Conservation (phyloP, 2,113 vertebrate species). For the Haliaeetus leucogaster region DNA sequence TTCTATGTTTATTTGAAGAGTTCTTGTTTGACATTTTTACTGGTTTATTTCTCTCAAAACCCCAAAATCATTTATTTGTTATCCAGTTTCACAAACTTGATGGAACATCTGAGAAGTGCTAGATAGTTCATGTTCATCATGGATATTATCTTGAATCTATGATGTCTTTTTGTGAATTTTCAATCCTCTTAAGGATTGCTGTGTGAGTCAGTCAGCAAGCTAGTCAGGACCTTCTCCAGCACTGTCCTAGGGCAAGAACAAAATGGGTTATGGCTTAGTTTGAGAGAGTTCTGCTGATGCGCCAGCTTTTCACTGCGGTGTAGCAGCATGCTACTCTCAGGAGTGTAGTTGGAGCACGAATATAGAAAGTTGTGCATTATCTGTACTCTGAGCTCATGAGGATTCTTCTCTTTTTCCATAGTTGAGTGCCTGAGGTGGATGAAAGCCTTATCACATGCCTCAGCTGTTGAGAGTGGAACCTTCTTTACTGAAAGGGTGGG, state of each 20-base stretch:
- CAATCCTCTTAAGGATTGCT: not conserved
- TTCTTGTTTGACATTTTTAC: not conserved
- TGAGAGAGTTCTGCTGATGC: not conserved
- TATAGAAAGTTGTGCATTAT: not conserved
- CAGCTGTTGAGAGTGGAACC: not conserved
- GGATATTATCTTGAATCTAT: not conserved
- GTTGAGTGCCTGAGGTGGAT: not conserved
- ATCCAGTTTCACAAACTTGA: not conserved
- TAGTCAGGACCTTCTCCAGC: not conserved
- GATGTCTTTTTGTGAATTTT: not conserved
- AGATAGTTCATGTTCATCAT: not conserved
- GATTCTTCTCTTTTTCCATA: not conserved
- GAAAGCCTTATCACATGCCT: not conserved
- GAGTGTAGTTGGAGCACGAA: rapidly evolving
- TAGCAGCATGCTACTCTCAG: not conserved
- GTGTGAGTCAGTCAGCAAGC: not conserved
- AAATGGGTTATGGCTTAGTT: not conserved
- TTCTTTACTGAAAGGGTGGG: not conserved
- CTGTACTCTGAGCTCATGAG: not conserved
- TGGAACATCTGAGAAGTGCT: not conserved
- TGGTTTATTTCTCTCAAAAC: not conserved
- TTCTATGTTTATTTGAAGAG: not conserved
- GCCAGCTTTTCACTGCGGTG: not conserved
- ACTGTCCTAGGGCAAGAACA: not conserved
- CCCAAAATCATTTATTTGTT: not conserved